phyloP scores from a whole-genome alignment of 2,888 invertebrate species.

The Andrena fulva region DNA sequence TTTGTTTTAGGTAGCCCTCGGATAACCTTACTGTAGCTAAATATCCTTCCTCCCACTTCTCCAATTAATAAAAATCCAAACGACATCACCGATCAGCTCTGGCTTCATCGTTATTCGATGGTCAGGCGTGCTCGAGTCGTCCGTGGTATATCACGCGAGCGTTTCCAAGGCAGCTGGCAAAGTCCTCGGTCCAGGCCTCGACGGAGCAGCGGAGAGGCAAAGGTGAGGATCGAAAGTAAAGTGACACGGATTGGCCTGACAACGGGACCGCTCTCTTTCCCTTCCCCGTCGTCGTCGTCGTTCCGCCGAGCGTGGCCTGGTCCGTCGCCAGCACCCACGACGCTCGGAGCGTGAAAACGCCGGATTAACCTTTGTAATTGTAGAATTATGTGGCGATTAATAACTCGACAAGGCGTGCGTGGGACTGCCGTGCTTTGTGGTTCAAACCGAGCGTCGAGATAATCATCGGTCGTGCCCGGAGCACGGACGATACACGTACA shows the following conservation, averaged over 20 bases:
- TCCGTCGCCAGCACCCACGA: constrained; percentile 68
- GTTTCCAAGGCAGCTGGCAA: constrained; percentile 39
- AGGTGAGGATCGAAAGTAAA: constrained; percentile 67
- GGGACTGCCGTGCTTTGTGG: constrained; percentile 79
- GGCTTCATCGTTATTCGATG: background rate
- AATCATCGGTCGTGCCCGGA: constrained; percentile 79
- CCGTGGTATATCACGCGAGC: constrained; percentile 52
- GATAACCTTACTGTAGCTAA: too few relatives aligned
- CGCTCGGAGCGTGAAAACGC: constrained; percentile 79
- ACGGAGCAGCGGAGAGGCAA: constrained; percentile 32
- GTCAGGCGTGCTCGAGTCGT: background rate
- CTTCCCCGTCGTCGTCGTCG: background rate
- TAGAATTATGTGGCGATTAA: constrained; percentile 81
- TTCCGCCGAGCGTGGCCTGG: constrained; percentile 18
- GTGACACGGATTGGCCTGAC: constrained; percentile 67
- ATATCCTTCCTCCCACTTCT: too few relatives aligned
- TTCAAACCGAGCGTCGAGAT: constrained; percentile 79
- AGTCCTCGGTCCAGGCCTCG: constrained; percentile 20
- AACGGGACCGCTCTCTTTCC: constrained; percentile 50
- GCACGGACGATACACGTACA: constrained; percentile 66
- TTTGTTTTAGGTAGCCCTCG: too few relatives aligned
- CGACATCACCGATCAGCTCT: background rate
- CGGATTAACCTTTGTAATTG: constrained; percentile 80
- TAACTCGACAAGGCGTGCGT: constrained; percentile 80
- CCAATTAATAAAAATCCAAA: background rate